Percentiles rank a stretch among this genome's conserved stretches.
phyloP scores from a whole-genome alignment of 2,797 vertebrate species.

The Myoxocephalus aenaeus region DNA sequence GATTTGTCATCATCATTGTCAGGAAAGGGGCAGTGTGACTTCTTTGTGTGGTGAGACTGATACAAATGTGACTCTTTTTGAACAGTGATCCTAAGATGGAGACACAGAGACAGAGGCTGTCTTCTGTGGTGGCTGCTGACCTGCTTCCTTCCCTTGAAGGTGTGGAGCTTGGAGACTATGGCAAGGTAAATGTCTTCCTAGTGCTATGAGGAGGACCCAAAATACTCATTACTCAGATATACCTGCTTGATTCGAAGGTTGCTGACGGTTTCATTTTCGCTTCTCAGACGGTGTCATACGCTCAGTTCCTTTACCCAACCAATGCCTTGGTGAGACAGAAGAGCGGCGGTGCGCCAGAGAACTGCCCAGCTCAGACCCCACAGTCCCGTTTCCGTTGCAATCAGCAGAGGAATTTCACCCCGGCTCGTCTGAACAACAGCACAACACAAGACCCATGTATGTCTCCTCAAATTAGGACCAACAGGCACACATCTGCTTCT shows the following conservation, averaged over 20 bases:
- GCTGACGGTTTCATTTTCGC: not conserved
- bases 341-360: conserved; percentile 78
- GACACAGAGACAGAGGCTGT: conserved; percentile 91
- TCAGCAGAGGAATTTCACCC: conserved; percentile 81
- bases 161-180: conserved; percentile 90
- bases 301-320: conserved; percentile 94
- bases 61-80: conserved; percentile 41
- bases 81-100: conserved; percentile 92
- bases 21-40: conserved; percentile 1
- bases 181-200: conserved; percentile 86
- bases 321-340: conserved; percentile 92
- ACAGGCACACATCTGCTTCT: not conserved
- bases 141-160: conserved; percentile 93
- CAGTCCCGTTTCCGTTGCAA: conserved; percentile 80
- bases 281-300: conserved; percentile 94
- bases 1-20: conserved; percentile 40
- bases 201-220: not conserved
- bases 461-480: conserved; percentile 10
- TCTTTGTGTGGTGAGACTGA: conserved; percentile 9
- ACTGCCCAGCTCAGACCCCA: conserved; percentile 75
- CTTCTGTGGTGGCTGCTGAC: conserved; percentile 90
- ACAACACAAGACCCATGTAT: conserved; percentile 76
- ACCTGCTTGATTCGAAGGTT: not conserved
- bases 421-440: conserved; percentile 72
- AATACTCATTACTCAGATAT: not conserved